phyloP scores from a whole-genome alignment of 2,797 vertebrate genomes.

The Onychomys arenicola region DNA sequence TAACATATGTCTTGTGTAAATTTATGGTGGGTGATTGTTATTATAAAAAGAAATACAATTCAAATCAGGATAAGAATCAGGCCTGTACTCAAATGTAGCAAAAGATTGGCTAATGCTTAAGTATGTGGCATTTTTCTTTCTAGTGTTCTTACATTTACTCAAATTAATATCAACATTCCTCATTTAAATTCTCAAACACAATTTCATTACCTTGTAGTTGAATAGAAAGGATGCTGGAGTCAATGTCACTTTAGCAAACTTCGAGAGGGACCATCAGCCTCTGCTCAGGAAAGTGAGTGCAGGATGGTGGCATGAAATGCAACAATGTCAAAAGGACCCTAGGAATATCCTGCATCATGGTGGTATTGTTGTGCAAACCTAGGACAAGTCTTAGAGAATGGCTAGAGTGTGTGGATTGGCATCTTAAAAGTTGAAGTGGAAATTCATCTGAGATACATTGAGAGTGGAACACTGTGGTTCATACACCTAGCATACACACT shows the following conservation, averaged over 20 bases:
- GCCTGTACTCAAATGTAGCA: not conserved
- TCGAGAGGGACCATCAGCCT: not conserved
- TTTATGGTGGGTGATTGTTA: not conserved
- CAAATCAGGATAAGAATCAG: not conserved
- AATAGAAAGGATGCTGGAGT: not conserved
- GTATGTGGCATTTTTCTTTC: not conserved
- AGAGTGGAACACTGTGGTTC: not conserved
- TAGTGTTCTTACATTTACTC: not conserved
- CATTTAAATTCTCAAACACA: slow-evolving; percentile 35
- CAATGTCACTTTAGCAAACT: not conserved
- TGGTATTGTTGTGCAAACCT: not conserved
- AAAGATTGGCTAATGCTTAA: not conserved
- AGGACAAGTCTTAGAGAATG: not conserved
- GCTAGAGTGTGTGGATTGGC: not conserved
- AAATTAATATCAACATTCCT: not conserved
- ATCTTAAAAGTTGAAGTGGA: slow-evolving; percentile 7
- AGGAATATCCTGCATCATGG: not conserved
- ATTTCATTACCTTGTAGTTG: not conserved
- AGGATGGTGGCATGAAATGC: not conserved
- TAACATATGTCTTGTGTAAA: not conserved
- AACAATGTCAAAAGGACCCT: not conserved
- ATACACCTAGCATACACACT: not conserved
- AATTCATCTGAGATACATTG: not conserved
- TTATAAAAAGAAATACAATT: not conserved
- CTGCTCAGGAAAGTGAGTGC: not conserved